Percentiles rank a stretch among this genome's conserved stretches.
Conservation (phyloP, 2,888 invertebrate genomes). For the Nemotelus pantherinus region DNA sequence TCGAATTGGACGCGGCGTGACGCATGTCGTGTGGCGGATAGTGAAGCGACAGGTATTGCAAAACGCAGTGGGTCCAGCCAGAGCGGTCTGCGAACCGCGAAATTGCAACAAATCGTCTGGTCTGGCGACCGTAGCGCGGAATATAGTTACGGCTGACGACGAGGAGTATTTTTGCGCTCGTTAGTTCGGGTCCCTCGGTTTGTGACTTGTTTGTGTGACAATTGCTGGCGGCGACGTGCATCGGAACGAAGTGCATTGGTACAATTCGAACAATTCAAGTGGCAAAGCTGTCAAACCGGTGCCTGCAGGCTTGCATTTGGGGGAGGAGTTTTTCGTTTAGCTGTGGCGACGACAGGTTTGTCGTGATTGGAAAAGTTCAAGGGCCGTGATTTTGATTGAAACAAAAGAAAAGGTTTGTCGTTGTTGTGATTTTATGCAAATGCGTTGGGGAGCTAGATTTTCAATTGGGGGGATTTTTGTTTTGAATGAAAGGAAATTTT, state of each 20-base stretch:
- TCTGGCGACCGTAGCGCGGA: background rate
- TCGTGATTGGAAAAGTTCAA: constrained; percentile 22
- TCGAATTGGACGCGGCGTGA: constrained; percentile 15
- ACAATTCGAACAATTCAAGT: constrained; percentile 1
- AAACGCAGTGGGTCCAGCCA: background rate
- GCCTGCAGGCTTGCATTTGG: background rate
- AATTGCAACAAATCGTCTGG: constrained; percentile 25
- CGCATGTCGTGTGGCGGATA: constrained; percentile 1
- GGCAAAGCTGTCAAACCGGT: constrained; percentile 6
- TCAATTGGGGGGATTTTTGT: too few relatives aligned
- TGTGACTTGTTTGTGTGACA: constrained; percentile 12
- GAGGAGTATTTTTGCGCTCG: background rate
- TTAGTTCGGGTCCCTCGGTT: background rate
- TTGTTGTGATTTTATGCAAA: too few relatives aligned
- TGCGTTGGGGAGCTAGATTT: too few relatives aligned
- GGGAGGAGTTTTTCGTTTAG: constrained; percentile 33
- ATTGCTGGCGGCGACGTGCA: constrained; percentile 2
- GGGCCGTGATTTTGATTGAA: constrained; percentile 22
- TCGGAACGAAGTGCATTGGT: constrained; percentile 17
- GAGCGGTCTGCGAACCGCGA: constrained; percentile 19
- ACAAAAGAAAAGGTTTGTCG: constrained; percentile 8
- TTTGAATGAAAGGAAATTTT: too few relatives aligned
- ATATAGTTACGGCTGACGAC: background rate
- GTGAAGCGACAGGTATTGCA: constrained; percentile 9
- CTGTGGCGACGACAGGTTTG: constrained; percentile 10